phyloP scores from a whole-genome alignment of 2,888 invertebrate genomes.

The Oscheius sp. region DNA sequence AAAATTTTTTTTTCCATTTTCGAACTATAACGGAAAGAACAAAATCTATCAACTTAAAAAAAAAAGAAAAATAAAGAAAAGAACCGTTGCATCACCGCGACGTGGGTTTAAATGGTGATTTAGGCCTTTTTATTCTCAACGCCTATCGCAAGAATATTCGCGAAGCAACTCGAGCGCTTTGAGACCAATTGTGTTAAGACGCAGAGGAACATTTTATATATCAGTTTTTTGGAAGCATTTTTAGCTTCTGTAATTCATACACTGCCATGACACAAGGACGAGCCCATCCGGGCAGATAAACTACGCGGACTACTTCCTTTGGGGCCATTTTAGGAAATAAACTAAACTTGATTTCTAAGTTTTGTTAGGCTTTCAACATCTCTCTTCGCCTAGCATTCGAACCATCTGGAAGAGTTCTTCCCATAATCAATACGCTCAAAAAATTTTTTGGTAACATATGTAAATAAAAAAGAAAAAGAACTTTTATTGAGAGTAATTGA shows the following conservation, averaged over 20 bases:
- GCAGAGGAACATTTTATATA: no score
- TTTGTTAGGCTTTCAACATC: no score
- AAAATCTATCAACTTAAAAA: background rate
- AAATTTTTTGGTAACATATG: no score
- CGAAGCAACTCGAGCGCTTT: background rate
- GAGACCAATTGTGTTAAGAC: no score
- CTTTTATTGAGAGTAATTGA: no score
- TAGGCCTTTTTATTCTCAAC: background rate
- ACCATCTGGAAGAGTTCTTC: no score
- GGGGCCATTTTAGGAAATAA: conserved; percentile 69
- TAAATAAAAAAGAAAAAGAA: no score
- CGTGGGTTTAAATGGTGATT: background rate
- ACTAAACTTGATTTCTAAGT: background rate
- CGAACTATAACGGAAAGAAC: no score
- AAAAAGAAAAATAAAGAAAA: background rate
- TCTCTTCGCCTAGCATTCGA: no score
- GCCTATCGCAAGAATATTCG: background rate
- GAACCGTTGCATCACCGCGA: background rate
- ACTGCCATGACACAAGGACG: conserved; percentile 69
- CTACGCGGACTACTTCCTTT: conserved; percentile 71
- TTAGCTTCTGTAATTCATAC: conserved; percentile 68
- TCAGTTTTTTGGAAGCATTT: background rate
- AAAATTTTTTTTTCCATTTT: no score
- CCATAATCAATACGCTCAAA: no score
- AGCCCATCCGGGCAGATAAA: conserved; percentile 73